Evolutionary conservation across 2,888 invertebrate genomes (phyloP), one percentile per base, ranked within the genome.

Genomic region (Dryobotodes eremita): DNA sequence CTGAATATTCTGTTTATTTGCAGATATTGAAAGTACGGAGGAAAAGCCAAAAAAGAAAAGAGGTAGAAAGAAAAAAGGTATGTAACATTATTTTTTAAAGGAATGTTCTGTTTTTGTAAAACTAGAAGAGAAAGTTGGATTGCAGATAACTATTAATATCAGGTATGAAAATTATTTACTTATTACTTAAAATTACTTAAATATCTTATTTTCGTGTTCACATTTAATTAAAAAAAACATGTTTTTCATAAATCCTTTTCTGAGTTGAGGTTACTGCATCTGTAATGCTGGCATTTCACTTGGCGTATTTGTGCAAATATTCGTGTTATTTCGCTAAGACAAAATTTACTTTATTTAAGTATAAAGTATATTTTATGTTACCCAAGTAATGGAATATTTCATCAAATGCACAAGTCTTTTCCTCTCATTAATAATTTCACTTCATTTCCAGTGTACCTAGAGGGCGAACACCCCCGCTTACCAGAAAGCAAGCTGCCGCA

Each of bases 401-500:
- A 23, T 20, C 3, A 42, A n/a, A 36, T 8, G 10, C 13, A 42
- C 42, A 17, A n/a, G 26, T 65, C 5, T n/a, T n/a, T 3, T 8
- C 0, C 42, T n/a, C 17, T 15, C 8, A 31, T 31, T 23, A 23
- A 57, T 2, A 57, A 31, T 10, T 1, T 17, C 4, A 20, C 42
- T 23, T 23, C 64, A 66, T 66, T 85, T 77, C 2, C 85, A 93
- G 93, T 88, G 1, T 81, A 85, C 7, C 15, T 90, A 5, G 89
- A 91, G 0, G 93, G 91, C 0, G 92, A 92, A 42, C 64, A 75
- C 6, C 87, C 89, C 0, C 66, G 64, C 0, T 53, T 91, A 46
- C 93, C 94, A 0, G 92, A 92, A n/a, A 95, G 95, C 85, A 95
- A 94, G 81, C 82, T 94, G 50, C 96, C 96, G 0, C 96, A 96